Conservation (phyloP, 2,113 vertebrate species). For the Diphyllodes magnificus region DNA sequence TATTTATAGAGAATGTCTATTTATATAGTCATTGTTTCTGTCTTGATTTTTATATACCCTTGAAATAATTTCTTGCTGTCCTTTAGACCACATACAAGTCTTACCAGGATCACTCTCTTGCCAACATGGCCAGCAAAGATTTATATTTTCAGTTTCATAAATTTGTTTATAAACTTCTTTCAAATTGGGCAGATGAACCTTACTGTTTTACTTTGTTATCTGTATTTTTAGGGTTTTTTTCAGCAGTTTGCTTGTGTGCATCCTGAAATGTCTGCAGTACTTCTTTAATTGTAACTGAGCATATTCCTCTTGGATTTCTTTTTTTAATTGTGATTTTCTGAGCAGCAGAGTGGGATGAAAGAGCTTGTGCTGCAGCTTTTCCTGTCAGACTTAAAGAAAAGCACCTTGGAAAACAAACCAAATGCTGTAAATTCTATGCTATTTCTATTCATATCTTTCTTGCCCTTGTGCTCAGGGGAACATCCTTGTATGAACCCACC, state of each 20-base stretch:
- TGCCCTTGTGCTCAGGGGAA: neutral
- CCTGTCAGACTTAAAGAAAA: neutral
- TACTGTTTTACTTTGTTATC: neutral
- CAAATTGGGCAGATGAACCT: neutral
- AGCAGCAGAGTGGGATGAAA: neutral
- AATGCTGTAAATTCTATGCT: neutral
- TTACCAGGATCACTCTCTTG: neutral
- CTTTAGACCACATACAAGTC: conserved; percentile 16
- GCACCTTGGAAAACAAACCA: neutral
- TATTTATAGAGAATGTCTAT: neutral
- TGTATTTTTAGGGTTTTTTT: neutral
- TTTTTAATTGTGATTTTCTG: neutral
- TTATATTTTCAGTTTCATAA: neutral
- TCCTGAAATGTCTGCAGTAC: neutral
- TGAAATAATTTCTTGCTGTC: neutral
- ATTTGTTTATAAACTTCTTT: neutral
- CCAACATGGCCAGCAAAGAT: neutral
- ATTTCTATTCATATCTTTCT: neutral
- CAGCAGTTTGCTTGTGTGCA: neutral
- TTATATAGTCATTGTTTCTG: neutral
- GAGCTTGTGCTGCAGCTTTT: neutral
- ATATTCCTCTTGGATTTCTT: neutral
- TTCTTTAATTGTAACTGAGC: neutral
- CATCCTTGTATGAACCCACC: neutral
- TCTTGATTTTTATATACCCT: neutral